A percentile compares a stretch with the other conserved stretches of the same genome.
phyloP scores from a whole-genome alignment of 2,797 vertebrate species.

The Spatula versicolor region DNA sequence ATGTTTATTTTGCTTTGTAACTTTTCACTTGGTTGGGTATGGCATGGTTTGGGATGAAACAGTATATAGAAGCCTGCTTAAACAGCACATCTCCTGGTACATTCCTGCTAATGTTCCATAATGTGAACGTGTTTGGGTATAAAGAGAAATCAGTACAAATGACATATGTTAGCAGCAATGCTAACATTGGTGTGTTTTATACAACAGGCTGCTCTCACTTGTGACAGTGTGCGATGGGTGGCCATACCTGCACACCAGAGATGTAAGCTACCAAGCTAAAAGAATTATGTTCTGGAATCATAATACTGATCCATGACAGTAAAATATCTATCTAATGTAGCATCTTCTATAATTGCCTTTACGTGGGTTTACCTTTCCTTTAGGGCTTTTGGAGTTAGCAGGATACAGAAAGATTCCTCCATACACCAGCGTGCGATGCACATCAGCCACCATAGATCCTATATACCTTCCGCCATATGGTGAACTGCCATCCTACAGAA shows the following conservation, averaged over 20 bases:
- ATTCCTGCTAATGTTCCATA: neutral
- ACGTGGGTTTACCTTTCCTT: conserved; percentile 88
- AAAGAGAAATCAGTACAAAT: neutral
- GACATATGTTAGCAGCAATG: neutral
- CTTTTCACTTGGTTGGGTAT: rapidly evolving
- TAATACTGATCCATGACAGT: neutral
- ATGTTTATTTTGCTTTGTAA: neutral
- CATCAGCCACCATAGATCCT: conserved; percentile 97
- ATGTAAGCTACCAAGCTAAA: neutral
- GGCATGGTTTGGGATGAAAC: neutral
- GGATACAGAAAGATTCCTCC: conserved; percentile 98
- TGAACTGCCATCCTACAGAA: conserved; percentile 87
- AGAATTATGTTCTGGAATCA: neutral
- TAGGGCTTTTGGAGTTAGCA: conserved; percentile 92
- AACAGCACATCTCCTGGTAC: neutral
- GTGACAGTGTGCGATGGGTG: rapidly evolving
- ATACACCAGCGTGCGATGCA: conserved; percentile 94
- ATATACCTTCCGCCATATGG: conserved; percentile 93
- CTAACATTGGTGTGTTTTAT: neutral
- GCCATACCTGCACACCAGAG: neutral
- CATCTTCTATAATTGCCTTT: neutral
- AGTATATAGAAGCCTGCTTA: neutral
- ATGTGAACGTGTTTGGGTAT: neutral
- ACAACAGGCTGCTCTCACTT: neutral
- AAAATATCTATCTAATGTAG: neutral